Base-by-base conservation (phyloP, 2,888 invertebrate species). In the Salticus scenicus region DNA sequence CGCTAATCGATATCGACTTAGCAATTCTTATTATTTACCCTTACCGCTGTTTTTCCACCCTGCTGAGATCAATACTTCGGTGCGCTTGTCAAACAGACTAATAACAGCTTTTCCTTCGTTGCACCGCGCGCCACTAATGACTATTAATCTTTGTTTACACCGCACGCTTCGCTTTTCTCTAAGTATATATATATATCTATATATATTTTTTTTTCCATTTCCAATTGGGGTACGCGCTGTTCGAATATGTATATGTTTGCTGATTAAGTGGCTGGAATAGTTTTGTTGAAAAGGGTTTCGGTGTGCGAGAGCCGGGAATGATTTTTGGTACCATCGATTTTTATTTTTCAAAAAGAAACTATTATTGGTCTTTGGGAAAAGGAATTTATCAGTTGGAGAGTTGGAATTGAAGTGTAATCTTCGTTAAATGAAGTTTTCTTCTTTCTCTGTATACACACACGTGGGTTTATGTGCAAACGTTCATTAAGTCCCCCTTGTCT, bases 121-220 rank as follows among this genome's bases (percentile, higher is more conserved):
- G 33, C 71, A 28, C 67, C 47, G 37, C 37, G 57, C 31, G 47
- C 70, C 74, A 63, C 81, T 81, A 70, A 74, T 81, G 81, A 81
- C 81, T 41, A 81, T 81, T 81, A 74, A 81, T 81, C 74, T 81
- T 81, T 81, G 81, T 81, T 81, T 81, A 75, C 81, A 74, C 74
- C 70, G 41, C 57, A 73, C 79, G 72, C 51, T 51, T 51, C 47
- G 37, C 73, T 66, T 30, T n/a, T 66, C 17, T 17, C 66, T 17
- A 30, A 27, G 8, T 33, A 10, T 66, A 14, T 66, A 14, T 10
- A 7, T 27, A 7, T 66, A 1, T 66, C 30, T 30, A 7, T 66
- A 12, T 64, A 24, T 64, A 27, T 64, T 64, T 33, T 70, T 70
- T 70, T 41, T 66, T 66, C 33, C 66, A 66, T 66, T 66, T 31